These are phyloP conservation scores for Pocillopora verrucosa DNA, from an alignment of 64 coral and sea anemone genomes.

Conservation along the genomic window DNA sequence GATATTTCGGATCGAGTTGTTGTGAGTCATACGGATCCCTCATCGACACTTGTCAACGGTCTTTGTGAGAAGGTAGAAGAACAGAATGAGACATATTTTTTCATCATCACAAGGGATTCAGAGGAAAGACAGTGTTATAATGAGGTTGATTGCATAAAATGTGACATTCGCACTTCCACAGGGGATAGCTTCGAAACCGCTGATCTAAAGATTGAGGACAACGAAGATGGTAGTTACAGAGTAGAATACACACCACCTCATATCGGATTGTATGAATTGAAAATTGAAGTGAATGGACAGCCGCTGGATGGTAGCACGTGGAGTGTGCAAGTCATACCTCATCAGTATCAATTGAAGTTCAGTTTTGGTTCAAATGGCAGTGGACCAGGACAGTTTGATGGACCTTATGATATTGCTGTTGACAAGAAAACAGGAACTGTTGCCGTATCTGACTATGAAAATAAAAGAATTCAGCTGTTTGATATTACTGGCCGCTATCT, in stretches of 20 bases:
- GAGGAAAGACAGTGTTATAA: neutral
- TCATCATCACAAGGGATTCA: neutral
- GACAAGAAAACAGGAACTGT: too few relatives aligned
- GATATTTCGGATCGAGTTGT: constrained; percentile 8
- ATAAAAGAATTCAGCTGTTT: too few relatives aligned
- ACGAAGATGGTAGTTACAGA: neutral
- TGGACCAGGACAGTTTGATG: too few relatives aligned
- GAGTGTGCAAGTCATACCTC: too few relatives aligned
- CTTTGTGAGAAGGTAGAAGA: neutral
- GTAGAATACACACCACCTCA: too few relatives aligned
- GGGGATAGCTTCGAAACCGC: neutral
- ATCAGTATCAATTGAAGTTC: too few relatives aligned
- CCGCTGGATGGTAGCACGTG: neutral
- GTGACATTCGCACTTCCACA: neutral
- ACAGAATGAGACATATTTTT: neutral
- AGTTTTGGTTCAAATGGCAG: too few relatives aligned
- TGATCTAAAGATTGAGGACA: neutral
- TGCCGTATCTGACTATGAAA: too few relatives aligned
- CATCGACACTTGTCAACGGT: neutral
- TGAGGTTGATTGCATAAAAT: neutral
- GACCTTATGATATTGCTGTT: too few relatives aligned
- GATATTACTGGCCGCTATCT: too few relatives aligned
- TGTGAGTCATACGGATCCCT: neutral
- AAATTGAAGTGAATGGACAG: constrained; percentile 1
- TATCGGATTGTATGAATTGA: neutral